Evolutionary conservation across 2,797 vertebrate species (phyloP).

Genomic region (Thripadectes ignobilis): DNA sequence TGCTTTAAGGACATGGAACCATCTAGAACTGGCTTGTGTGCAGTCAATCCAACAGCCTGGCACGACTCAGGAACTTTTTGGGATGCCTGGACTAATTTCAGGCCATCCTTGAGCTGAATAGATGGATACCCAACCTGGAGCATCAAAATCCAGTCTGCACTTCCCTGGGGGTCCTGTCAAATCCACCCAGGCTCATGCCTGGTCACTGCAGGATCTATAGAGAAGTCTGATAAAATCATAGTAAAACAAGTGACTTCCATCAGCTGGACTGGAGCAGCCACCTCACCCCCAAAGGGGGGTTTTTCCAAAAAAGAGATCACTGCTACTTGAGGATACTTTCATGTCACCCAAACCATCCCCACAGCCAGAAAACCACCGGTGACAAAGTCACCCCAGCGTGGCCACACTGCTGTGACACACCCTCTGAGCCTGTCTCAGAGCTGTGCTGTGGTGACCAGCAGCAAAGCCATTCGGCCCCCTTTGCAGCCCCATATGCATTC

Average conservation of each 20-base stretch:
- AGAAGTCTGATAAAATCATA: background rate
- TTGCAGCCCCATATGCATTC: background rate
- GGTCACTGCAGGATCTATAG: background rate
- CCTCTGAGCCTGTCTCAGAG: background rate
- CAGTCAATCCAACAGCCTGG: background rate
- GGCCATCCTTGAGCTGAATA: background rate
- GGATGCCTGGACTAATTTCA: background rate
- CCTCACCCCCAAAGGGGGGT: background rate
- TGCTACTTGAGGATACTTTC: accelerated
- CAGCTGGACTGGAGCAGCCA: background rate
- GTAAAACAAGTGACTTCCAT: background rate
- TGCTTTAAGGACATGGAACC: background rate
- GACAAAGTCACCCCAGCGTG: background rate
- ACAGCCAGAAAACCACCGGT: background rate
- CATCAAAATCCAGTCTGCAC: background rate
- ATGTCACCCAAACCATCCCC: background rate
- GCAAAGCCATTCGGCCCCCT: background rate
- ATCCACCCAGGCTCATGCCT: background rate
- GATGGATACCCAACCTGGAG: background rate
- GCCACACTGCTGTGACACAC: background rate
- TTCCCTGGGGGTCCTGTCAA: background rate
- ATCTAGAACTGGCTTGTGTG: background rate
- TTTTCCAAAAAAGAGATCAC: background rate
- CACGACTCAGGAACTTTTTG: background rate
- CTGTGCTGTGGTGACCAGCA: background rate